A percentile compares a stretch with the other conserved stretches of the same genome.
These are phyloP conservation scores for Aythya baeri DNA, from an alignment of 2,113 vertebrate species.

Conservation along the genomic window DNA sequence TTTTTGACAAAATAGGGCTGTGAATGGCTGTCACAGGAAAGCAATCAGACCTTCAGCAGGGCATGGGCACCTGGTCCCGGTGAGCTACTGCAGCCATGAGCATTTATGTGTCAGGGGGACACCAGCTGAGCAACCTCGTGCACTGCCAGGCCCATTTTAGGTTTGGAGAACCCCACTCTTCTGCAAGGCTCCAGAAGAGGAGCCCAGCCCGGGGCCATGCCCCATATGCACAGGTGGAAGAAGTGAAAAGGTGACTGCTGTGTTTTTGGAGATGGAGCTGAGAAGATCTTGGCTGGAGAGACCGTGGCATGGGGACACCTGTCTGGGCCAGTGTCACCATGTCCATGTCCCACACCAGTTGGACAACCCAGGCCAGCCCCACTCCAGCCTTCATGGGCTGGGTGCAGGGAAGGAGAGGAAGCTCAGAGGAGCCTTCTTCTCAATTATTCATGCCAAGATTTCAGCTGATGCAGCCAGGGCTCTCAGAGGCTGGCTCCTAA, in stretches of 20 bases:
- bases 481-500: constrained; percentile 32
- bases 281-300: background rate
- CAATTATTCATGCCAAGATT: constrained; percentile 57
- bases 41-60: background rate
- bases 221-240: background rate
- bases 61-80: fast-evolving
- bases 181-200: background rate
- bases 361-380: background rate
- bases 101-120: background rate
- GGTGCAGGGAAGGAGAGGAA: background rate
- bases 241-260: background rate
- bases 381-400: background rate
- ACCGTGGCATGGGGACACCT: background rate
- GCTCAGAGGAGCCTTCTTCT: background rate
- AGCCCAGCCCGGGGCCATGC: background rate
- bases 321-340: background rate
- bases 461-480: constrained; percentile 28
- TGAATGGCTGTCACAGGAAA: fast-evolving
- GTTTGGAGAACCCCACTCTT: background rate
- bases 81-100: fast-evolving
- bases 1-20: background rate
- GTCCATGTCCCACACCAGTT: fast-evolving
- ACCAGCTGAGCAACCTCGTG: background rate
- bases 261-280: background rate
- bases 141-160: background rate